phyloP scores from a whole-genome alignment of 2,797 vertebrate genomes.

The Philypnodon macrostomus region DNA sequence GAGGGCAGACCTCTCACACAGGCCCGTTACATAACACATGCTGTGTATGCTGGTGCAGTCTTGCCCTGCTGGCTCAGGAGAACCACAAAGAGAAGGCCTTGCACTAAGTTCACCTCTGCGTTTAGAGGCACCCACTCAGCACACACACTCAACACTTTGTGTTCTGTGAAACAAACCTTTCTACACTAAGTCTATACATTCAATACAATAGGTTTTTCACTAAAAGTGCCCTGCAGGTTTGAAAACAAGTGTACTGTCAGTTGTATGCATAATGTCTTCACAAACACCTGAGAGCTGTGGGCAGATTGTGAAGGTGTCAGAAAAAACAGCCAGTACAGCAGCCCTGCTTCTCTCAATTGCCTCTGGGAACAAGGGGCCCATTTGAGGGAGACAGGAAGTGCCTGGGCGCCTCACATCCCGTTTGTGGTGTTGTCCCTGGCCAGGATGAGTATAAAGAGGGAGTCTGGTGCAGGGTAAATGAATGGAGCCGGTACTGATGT shows the following conservation, averaged over 20 bases:
- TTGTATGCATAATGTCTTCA: not conserved
- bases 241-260: slow-evolving; percentile 9
- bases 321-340: slow-evolving; percentile 15
- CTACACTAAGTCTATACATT: not conserved
- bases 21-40: slow-evolving; percentile 49
- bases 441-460: slow-evolving; percentile 28
- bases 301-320: slow-evolving; percentile 24
- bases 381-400: slow-evolving; percentile 66
- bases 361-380: slow-evolving; percentile 58
- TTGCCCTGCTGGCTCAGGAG: slow-evolving; percentile 65
- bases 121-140: slow-evolving; percentile 61
- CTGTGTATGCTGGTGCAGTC: slow-evolving; percentile 30
- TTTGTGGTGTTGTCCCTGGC: slow-evolving; percentile 55
- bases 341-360: slow-evolving; percentile 20
- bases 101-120: slow-evolving; percentile 61
- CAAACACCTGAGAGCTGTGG: slow-evolving; percentile 15
- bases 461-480: slow-evolving; percentile 41
- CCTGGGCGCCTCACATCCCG: slow-evolving; percentile 70
- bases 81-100: slow-evolving; percentile 60
- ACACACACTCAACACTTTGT: slow-evolving; percentile 15
- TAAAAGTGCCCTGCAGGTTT: slow-evolving; percentile 33
- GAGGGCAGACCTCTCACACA: slow-evolving; percentile 48
- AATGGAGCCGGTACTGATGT: slow-evolving; percentile 30
- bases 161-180: slow-evolving; percentile 13
- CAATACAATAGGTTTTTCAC: not conserved